Evolutionary conservation across 2,797 vertebrate genomes (phyloP).

Genomic region (Xerus rutilus): DNA sequence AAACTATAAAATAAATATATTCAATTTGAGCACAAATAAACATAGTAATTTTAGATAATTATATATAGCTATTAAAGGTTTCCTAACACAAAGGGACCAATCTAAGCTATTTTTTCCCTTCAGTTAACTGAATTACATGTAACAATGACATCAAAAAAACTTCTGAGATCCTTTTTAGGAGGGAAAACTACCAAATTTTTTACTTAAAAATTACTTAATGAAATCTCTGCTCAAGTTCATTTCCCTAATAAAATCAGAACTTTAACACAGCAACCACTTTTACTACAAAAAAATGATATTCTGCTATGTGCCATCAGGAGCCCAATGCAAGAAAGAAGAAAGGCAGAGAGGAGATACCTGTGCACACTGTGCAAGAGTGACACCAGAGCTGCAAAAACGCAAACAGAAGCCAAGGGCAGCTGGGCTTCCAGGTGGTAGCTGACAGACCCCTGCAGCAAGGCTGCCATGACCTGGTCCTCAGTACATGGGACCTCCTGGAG

Average conservation of each 20-base stretch:
- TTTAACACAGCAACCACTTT: background rate
- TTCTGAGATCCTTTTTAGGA: background rate
- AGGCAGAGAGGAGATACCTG: background rate
- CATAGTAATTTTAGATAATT: background rate
- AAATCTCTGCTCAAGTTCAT: background rate
- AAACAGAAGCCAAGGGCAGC: no score
- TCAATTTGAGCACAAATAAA: background rate
- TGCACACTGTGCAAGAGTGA: no score
- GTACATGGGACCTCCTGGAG: background rate
- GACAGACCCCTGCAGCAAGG: no score
- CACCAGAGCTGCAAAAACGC: no score
- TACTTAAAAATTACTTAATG: background rate
- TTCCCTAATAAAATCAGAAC: constrained; percentile 1
- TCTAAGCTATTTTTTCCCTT: background rate
- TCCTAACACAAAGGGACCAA: background rate
- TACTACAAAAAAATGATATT: background rate
- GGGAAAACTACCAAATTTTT: background rate
- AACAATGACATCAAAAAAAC: background rate
- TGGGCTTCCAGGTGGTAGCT: no score
- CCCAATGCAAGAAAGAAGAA: background rate
- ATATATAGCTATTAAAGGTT: background rate
- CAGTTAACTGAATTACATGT: background rate
- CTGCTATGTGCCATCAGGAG: background rate
- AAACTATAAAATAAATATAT: background rate
- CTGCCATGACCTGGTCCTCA: no score